Evolutionary conservation across 2,888 invertebrate species (phyloP), one percentile per base, ranked within the genome.

Genomic region (Tinea pellionella): DNA sequence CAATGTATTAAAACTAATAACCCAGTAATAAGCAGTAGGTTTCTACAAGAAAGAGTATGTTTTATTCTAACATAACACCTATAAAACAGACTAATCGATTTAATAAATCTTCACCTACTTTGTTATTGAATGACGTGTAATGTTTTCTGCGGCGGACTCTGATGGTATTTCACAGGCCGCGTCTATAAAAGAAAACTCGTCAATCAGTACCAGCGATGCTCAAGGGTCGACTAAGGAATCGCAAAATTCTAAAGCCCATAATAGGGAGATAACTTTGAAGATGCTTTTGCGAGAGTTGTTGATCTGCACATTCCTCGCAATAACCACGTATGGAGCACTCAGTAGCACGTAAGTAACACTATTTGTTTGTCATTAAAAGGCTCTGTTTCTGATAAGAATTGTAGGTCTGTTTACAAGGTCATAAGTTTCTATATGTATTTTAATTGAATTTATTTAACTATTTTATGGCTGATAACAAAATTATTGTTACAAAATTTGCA

Each of bases 301-400:
- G 64, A 89, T 93, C 68, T 89, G 92, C 68, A 77, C 92, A 64
- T 89, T 93, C 60, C 59, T 59, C 13, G 89, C 90, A 61, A 85
- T 93, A 62, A 91, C 91, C 2, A 89, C 92, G 11, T 91, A 92
- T 69, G 93, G 92, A 65, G 92, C 92, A 55, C 83, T 94, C 57
- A 91, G 92, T 66, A 92, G 90, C 71, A 88, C 91, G 94, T 93
- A 88, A 89, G 91, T 88, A 63, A 2, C 29, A 41, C 42, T 41
- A 19, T 59, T 61, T n/a, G 30, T 58, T 59, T 24, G 6, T 3
- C 6, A 24, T 3, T 24, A 6, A 24, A 24, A 24, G 24, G 24
- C 24, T 3, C 24, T 3, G 6, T 24, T 24, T 24, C 6, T 24
- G 24, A 24, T 24, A 24, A 24, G 24, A 6, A 24, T 24, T 24